Evolutionary conservation across 2,113 vertebrate species (phyloP), one percentile per base, ranked within the genome.

Genomic region (Microcebus jonahi): DNA sequence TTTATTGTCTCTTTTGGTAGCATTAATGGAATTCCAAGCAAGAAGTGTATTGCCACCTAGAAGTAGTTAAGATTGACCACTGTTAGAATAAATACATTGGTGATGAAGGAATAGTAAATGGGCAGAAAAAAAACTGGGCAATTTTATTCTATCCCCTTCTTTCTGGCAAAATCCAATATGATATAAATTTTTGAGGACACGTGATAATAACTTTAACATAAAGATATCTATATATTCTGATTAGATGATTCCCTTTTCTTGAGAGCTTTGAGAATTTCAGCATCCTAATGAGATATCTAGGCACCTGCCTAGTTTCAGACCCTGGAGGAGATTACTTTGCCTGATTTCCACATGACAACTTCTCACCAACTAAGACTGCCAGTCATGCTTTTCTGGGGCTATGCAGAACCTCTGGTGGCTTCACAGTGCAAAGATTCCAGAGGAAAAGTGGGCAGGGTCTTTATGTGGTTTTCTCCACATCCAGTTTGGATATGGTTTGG

Each of bases 1-100:
- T 88, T 63, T 29, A 67, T 48, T 82, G 2, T 21, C 11, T 65
- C 4, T 61, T 83, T 97, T 85, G 8, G 27, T 88, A 27, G 48
- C 27, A 68, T 34, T 85, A 94, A 88, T 88, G 3, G 10, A 85
- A 96, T 97, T 96, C 3, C 76, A 89, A 70, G 21, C 15, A 45
- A 88, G 50, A 91, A 92, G 18, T 68, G 8, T 63, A 79, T 39
- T 2, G 21, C 50, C 42, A 9, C 18, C 29, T 90, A 61, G 25
- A 68, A 84, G 21, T 29, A 65, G 34, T 83, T 81, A 53, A 88
- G 6, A 55, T 25, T 67, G 76, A 93, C 53, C 68, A 76, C 6
- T 59, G 12, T 57, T 67, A 63, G 59, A 94, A 95, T 82, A 94
- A 91, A 94, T 73, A 20, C 23, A 42, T 81, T 75, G 31, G 14